Base-by-base conservation (phyloP, 2,888 invertebrate genomes). In the Euproctis similis region DNA sequence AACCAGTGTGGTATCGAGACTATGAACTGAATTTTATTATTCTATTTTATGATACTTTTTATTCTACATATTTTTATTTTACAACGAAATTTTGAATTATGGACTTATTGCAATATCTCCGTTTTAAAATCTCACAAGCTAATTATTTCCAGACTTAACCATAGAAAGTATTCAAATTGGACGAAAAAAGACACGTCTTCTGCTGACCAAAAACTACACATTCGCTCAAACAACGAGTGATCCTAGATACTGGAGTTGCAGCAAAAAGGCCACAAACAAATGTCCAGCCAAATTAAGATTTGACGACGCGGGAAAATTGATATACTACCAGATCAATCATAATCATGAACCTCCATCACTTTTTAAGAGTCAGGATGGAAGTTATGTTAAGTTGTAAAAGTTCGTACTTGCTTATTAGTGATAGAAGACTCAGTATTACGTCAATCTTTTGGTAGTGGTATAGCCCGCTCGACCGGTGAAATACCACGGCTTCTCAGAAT, bases 221-320 rank as follows among this genome's bases (percentile, higher is more conserved):
- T 75, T 72, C 39, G 43, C 60, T 3, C 59, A 56, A 35, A 65
- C 71, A 0, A 71, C 66, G 0, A 60, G 46, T 24, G 62, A 69
- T 24, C 36, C 26, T 1, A 45, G 72, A 2, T 75, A 77, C 24
- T 69, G 73, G 66, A 60, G 70, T 30, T 77, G 77, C 29, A 67
- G 64, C 16, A 64, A 50, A 36, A 73, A 68, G 26, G 30, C 36
- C 1, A 46, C 59, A 0, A 35, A 39, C 1, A 58, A 58, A 12
- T 76, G 76, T 18, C 40, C 45, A 1, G 73, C 75, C 2, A 64
- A 55, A 19, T 33, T 76, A 0, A 50, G 63, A 2, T 64, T 77
- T 21, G 52, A 69, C 12, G 45, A 43, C 3, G 29, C 40, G 0
- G 66, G 68, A 0, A 21, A 44, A 2, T 31, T 76, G 4, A 62